These are phyloP conservation scores for Chrysemys picta DNA, from an alignment of 2,113 vertebrate genomes.

Conservation along the genomic window DNA sequence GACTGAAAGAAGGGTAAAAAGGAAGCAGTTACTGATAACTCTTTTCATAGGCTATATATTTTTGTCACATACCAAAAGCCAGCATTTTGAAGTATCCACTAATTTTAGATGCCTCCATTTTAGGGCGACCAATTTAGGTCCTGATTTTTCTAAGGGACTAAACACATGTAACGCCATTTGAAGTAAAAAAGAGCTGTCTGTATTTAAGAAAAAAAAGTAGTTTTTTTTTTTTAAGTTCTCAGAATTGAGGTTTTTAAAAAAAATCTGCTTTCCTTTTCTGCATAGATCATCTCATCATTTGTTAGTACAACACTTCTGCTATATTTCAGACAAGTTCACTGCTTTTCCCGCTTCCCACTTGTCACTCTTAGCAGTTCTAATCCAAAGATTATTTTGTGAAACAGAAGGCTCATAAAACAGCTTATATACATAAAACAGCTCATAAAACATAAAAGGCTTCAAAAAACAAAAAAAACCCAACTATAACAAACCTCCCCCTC, in stretches of 20 bases:
- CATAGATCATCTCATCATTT: slow-evolving; percentile 43
- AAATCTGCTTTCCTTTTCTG: slow-evolving; percentile 63
- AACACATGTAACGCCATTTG: slow-evolving; percentile 31
- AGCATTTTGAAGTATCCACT: background rate
- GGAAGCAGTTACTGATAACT: background rate
- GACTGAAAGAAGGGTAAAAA: background rate
- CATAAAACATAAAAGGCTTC: background rate
- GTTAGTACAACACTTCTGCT: slow-evolving; percentile 63
- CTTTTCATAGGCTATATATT: rapidly evolving
- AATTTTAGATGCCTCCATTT: slow-evolving; percentile 58
- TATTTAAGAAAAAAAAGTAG: slow-evolving; percentile 28
- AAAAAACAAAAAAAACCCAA: background rate
- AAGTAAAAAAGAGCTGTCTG: slow-evolving; percentile 28
- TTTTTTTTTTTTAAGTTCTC: slow-evolving; percentile 23
- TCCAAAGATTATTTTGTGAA: slow-evolving; percentile 6
- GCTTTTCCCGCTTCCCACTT: background rate
- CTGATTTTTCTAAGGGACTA: background rate
- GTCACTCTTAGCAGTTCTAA: slow-evolving; percentile 7
- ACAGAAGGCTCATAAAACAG: background rate
- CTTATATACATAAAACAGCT: too few species aligned
- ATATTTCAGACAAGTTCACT: background rate
- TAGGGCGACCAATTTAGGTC: slow-evolving; percentile 50
- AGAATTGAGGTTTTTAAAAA: slow-evolving; percentile 40
- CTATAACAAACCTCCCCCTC: background rate
- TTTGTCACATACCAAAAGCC: slow-evolving; percentile 26